Base-by-base conservation (phyloP, 2,113 vertebrate genomes). In the Vanacampus margaritifer region DNA sequence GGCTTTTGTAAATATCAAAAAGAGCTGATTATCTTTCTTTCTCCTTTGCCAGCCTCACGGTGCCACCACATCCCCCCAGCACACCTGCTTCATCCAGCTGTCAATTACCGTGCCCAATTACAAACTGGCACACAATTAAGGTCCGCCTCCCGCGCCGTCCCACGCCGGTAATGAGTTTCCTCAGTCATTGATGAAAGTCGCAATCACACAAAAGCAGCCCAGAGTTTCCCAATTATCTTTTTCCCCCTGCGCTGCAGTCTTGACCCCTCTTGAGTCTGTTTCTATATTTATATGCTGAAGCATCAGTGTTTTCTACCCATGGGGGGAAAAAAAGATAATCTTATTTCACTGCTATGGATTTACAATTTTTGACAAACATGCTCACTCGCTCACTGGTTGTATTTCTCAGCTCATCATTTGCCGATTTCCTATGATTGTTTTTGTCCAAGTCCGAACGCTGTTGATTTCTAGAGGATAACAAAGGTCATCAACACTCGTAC, bases 151-250 rank as follows among this genome's bases (percentile, higher is more conserved):
- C 67, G 73, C 80, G 81, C 86, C 72, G 84, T 82, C 75, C 83
- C 75, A 75, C 65, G 77, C 84, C 80, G 74, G 72, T 91, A 90
- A 91, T 91, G 90, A 91, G 76, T 89, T 91, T 90, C 87, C 84
- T 72, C 83, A 84, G 85, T 87, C 90, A 91, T 91, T 91, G 89
- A 92, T 92, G 90, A 91, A 91, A 90, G 90, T 91, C 90, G 90
- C 79, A 85, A 86, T 86, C 83, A 61, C 82, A 85, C 79, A 79
- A 79, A 32, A 10, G 14, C 16, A 71, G 65, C 67, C 79, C 41
- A 45, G 9, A 62, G 36, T 63, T 63, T 41, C 13, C 14, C 36
- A 63, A 26, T 39, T 62, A 62, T 62, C 16, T 59, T 59, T 37
- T 37, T 21, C 21, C 11, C 59, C 19, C 59, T 3, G 10, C 13